Conservation (phyloP, 2,888 invertebrate genomes). For the Dione vanillae region DNA sequence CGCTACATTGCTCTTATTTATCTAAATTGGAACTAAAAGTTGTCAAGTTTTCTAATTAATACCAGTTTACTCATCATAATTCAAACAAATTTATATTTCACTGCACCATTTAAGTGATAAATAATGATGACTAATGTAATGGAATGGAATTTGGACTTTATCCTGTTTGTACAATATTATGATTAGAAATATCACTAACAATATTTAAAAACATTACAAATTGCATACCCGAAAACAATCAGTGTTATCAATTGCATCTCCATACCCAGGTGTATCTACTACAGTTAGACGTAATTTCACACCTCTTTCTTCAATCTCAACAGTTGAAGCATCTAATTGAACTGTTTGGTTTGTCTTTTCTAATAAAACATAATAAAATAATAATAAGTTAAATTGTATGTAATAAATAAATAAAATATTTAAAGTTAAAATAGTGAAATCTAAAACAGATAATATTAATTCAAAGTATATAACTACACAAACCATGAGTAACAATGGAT, state of each 20-base stretch:
- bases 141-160: not conserved
- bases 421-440: too few species aligned
- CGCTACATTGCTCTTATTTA: not conserved
- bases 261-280: conserved; percentile 98
- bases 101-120: not conserved
- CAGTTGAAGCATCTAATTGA: conserved; percentile 96
- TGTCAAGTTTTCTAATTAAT: not conserved
- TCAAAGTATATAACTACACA: not conserved
- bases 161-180: not conserved
- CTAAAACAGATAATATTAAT: not conserved
- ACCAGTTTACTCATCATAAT: not conserved
- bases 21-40: not conserved
- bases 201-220: not conserved
- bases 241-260: conserved; percentile 97
- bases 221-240: conserved; percentile 91
- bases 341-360: conserved; percentile 97
- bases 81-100: not conserved
- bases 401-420: not conserved
- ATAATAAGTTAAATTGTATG: not conserved
- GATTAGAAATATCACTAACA: too few species aligned
- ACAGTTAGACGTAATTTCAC: conserved; percentile 96
- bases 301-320: conserved; percentile 98
- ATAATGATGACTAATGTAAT: not conserved
- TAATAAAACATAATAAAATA: conserved; percentile 60
- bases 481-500: not conserved